A percentile compares a stretch with the other conserved stretches of the same genome.
These are phyloP conservation scores for Henricia sp. DNA, from an alignment of 53 echinoderm and acorn worm species.

Conservation along the genomic window DNA sequence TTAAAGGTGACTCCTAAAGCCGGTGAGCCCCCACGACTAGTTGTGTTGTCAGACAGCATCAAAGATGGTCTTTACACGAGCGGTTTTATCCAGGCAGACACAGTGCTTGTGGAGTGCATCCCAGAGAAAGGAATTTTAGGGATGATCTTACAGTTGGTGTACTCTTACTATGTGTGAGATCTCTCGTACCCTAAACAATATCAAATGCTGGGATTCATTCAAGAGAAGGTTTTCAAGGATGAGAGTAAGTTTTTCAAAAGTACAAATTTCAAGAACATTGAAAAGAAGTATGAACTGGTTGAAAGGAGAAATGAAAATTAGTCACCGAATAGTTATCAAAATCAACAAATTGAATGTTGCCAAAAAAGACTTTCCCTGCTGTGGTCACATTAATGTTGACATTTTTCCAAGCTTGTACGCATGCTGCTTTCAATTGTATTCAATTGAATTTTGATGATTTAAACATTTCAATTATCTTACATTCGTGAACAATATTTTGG, in stretches of 20 bases:
- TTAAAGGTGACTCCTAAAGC: no score
- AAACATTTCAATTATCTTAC: no score
- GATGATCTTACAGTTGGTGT: neutral
- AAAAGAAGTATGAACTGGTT: conserved; percentile 1
- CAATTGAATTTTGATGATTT: no score
- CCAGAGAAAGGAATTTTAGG: neutral
- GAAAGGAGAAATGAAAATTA: no score
- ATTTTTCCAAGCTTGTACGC: no score
- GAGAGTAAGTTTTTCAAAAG: neutral
- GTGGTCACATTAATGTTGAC: no score
- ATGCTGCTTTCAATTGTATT: no score
- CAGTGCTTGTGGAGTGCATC: neutral
- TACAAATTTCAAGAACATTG: conserved; percentile 5
- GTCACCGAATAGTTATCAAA: no score
- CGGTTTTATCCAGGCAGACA: neutral
- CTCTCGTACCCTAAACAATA: conserved; percentile 11
- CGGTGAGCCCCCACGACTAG: conserved; percentile 1
- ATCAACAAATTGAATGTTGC: no score
- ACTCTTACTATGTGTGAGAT: neutral
- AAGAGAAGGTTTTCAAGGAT: neutral
- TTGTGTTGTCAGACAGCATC: neutral
- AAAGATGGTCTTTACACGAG: neutral
- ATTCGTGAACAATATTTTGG: no score
- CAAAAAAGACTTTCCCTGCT: no score
- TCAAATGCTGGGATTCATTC: neutral